Evolutionary conservation across 2,113 vertebrate genomes (phyloP).

Genomic region (Lophotis ruficrista): DNA sequence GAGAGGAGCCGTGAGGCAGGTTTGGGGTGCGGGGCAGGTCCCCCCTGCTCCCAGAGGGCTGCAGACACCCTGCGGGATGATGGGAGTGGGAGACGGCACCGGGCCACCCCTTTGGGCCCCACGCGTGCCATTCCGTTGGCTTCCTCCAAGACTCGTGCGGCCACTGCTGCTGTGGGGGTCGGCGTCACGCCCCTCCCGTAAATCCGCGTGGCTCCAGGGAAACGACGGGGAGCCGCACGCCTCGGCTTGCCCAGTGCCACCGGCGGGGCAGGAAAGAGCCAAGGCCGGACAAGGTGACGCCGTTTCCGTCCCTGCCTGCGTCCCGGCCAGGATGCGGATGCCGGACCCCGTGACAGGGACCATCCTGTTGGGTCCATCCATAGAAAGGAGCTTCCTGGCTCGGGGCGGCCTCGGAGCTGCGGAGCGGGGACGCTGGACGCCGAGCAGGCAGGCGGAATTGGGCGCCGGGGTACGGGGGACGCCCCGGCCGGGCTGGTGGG

Average conservation of each 20-base stretch:
- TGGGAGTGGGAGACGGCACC: rapidly evolving
- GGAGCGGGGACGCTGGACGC: rapidly evolving
- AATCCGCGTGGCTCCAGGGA: rapidly evolving
- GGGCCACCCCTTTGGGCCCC: neutral
- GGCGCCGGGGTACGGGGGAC: rapidly evolving
- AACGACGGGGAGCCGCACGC: rapidly evolving
- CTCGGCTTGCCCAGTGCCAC: neutral
- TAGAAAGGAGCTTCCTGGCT: neutral
- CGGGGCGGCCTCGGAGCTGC: rapidly evolving
- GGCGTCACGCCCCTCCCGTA: rapidly evolving
- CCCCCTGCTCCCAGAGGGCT: neutral
- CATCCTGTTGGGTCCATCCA: neutral
- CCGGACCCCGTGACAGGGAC: neutral
- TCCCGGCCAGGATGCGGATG: neutral
- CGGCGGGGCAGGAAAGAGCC: neutral
- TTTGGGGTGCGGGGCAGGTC: rapidly evolving
- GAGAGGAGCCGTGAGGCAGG: neutral
- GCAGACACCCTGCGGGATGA: neutral
- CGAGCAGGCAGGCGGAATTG: neutral
- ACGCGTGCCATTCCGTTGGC: rapidly evolving
- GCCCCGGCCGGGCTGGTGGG: neutral
- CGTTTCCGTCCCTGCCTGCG: neutral
- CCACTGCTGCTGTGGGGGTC: rapidly evolving
- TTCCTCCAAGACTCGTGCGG: rapidly evolving
- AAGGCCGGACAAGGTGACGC: neutral